These are phyloP conservation scores for Anarhynchus alexandrinus DNA, from an alignment of 2,113 vertebrate genomes.

Conservation along the genomic window DNA sequence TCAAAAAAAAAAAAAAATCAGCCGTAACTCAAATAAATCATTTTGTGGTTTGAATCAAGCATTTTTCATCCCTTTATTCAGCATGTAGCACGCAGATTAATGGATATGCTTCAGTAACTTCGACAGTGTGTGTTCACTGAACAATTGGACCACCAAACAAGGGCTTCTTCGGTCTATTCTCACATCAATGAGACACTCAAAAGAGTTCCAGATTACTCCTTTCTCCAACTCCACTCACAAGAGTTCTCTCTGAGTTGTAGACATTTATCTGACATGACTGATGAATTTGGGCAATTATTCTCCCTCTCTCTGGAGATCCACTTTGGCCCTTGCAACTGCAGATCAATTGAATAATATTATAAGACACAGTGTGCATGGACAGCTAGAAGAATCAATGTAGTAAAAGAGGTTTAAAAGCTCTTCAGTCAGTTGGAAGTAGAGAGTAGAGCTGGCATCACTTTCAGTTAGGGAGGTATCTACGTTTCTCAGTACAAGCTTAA, in stretches of 20 bases:
- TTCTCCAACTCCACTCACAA: slow-evolving; percentile 30
- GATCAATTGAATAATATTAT: slow-evolving; percentile 30
- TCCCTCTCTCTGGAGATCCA: slow-evolving; percentile 26
- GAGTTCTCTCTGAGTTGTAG: slow-evolving; percentile 23
- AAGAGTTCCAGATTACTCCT: slow-evolving; percentile 60
- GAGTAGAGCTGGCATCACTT: background rate
- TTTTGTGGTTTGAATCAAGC: slow-evolving; percentile 26
- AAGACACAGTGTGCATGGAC: slow-evolving; percentile 37
- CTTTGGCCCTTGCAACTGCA: slow-evolving; percentile 40
- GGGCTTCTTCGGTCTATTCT: slow-evolving; percentile 16
- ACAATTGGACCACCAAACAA: slow-evolving; percentile 50
- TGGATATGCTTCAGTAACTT: slow-evolving; percentile 36
- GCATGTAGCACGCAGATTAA: slow-evolving; percentile 28
- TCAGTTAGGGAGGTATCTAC: background rate
- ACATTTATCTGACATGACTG: slow-evolving; percentile 40
- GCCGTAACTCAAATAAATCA: background rate
- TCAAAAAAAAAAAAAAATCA: background rate
- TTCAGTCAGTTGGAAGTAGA: slow-evolving; percentile 28
- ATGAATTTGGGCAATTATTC: slow-evolving; percentile 41
- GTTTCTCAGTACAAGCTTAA: background rate
- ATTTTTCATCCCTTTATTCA: slow-evolving; percentile 44
- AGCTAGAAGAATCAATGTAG: slow-evolving; percentile 28
- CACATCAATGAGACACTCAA: slow-evolving; percentile 24
- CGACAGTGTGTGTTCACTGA: background rate
- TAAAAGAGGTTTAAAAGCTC: slow-evolving; percentile 40